A percentile compares a stretch with the other conserved stretches of the same genome.
phyloP scores from a whole-genome alignment of 1,140 invertebrate genomes.

The Drosophila lacteicornis region DNA sequence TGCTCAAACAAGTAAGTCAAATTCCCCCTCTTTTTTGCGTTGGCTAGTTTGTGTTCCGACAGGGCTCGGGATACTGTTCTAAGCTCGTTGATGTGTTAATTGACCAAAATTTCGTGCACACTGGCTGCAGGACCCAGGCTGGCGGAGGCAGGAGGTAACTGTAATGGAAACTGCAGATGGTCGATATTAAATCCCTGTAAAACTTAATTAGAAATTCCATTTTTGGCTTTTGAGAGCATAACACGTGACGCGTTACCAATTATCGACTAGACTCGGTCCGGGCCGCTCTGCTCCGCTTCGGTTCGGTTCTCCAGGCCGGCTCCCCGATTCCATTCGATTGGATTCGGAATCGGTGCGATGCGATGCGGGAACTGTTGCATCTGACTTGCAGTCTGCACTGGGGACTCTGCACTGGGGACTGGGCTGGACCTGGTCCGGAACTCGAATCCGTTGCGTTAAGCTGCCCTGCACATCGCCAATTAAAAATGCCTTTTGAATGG shows the following conservation, averaged over 20 bases:
- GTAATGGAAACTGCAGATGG: constrained; percentile 67
- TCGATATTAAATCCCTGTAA: constrained; percentile 84
- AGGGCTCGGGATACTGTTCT: constrained; percentile 35
- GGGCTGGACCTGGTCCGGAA: not conserved
- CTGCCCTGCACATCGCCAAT: constrained; percentile 69
- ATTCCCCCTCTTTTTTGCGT: constrained; percentile 47
- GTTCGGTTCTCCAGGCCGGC: not conserved
- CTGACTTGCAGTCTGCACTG: not conserved
- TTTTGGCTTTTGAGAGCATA: constrained; percentile 84
- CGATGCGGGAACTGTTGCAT: constrained; percentile 64
- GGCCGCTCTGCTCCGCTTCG: not conserved
- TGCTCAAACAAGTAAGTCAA: constrained; percentile 66
- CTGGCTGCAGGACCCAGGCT: constrained; percentile 38
- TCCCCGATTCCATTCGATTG: constrained; percentile 14
- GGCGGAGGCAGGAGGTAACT: constrained; percentile 4
- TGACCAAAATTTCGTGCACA: constrained; percentile 83
- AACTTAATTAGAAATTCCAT: constrained; percentile 85
- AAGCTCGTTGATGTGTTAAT: constrained; percentile 83
- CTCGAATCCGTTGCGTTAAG: constrained; percentile 52
- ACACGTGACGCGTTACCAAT: constrained; percentile 81
- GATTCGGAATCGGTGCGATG: constrained; percentile 26
- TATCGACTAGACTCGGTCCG: constrained; percentile 58
- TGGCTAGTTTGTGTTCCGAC: constrained; percentile 21
- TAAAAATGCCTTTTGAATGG: constrained; percentile 79
- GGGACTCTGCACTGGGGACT: not conserved